Conservation (phyloP, 2,888 invertebrate species). For the Amblyjoppa proteus region DNA sequence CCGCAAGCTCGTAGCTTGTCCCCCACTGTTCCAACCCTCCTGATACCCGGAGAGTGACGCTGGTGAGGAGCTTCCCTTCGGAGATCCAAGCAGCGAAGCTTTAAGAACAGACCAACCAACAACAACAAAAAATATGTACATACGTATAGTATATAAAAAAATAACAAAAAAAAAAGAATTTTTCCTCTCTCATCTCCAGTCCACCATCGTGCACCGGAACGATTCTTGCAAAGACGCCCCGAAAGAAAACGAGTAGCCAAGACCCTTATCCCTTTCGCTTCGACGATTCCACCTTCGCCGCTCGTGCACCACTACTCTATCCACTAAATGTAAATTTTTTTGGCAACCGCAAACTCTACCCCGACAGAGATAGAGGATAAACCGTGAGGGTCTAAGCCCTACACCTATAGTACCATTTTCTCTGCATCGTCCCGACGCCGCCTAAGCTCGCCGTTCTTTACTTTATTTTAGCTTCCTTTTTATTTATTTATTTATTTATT, state of each 20-base stretch:
- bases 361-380: slow-evolving; percentile 30
- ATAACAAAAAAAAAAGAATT: background rate
- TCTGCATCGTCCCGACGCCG: slow-evolving; percentile 30
- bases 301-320: slow-evolving; percentile 52
- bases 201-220: background rate
- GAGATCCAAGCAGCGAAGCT: slow-evolving; percentile 4
- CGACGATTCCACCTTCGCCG: slow-evolving; percentile 50
- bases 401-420: slow-evolving; percentile 37
- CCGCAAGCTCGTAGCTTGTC: slow-evolving; percentile 38
- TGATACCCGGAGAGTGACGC: slow-evolving; percentile 27
- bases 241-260: slow-evolving; percentile 63
- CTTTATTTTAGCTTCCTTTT: slow-evolving; percentile 4
- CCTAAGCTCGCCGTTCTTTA: slow-evolving; percentile 26
- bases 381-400: slow-evolving; percentile 33
- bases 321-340: slow-evolving; percentile 78
- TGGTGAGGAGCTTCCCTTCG: slow-evolving; percentile 5
- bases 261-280: slow-evolving; percentile 55
- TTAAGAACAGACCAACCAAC: slow-evolving; percentile 4
- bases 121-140: background rate
- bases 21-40: slow-evolving; percentile 7
- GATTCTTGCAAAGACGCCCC: slow-evolving; percentile 34
- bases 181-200: background rate
- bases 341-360: slow-evolving; percentile 71
- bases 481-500: slow-evolving; percentile 4
- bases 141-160: background rate